phyloP scores from a whole-genome alignment of 92 coral and sea anemone species.

The Epizoanthus illoricatus region DNA sequence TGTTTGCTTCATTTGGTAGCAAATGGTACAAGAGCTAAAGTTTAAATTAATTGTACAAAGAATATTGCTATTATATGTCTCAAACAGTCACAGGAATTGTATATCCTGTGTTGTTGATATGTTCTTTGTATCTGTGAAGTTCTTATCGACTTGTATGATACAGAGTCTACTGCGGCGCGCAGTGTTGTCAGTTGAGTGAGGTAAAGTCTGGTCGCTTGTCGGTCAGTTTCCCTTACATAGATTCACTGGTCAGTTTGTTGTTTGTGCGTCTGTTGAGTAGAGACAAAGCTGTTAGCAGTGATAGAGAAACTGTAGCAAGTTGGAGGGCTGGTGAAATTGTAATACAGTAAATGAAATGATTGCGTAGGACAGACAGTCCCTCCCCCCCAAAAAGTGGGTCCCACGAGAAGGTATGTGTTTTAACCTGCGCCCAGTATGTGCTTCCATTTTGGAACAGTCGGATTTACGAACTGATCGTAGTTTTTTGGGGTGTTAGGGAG shows the following conservation, averaged over 20 bases:
- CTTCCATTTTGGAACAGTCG: too few relatives aligned
- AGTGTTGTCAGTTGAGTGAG: conserved; percentile 19
- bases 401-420: too few relatives aligned
- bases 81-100: not conserved
- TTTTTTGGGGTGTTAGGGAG: too few relatives aligned
- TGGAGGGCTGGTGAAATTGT: too few relatives aligned
- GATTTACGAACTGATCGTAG: too few relatives aligned
- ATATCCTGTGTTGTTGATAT: conserved; percentile 4
- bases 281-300: not conserved
- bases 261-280: conserved; percentile 20
- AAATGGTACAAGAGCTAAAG: not conserved
- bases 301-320: too few relatives aligned
- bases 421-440: too few relatives aligned
- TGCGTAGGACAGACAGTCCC: too few relatives aligned
- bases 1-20: conserved; percentile 5
- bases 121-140: conserved; percentile 37
- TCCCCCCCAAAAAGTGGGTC: too few relatives aligned
- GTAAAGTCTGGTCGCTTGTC: conserved; percentile 24
- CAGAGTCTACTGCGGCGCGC: conserved; percentile 37
- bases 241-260: conserved; percentile 4
- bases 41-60: conserved; percentile 18
- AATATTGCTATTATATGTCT: not conserved
- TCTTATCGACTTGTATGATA: conserved; percentile 44
- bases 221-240: conserved; percentile 14
- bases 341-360: too few relatives aligned